Evolutionary conservation across 2,888 invertebrate species (phyloP), one percentile per base, ranked within the genome.

Genomic region (Plebejus anna): DNA sequence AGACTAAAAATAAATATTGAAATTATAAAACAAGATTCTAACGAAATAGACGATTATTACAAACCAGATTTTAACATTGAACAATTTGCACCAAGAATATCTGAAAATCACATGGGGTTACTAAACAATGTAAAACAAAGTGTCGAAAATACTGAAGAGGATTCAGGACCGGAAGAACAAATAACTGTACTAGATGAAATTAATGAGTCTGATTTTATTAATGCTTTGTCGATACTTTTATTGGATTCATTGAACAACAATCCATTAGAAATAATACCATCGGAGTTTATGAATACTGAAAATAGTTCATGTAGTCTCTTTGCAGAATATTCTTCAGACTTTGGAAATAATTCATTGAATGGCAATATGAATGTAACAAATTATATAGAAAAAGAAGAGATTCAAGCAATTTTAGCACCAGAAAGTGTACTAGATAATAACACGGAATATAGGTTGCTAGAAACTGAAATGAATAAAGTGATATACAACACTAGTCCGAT

Each of bases 1-100:
- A 55, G 57, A 28, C 70, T 78, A 13, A 76, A 78, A 75, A 78
- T 78, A 59, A 76, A 78, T 75, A 71, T 78, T 57, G 78, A 78
- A 70, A 70, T 78, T n/a, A 57, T 59, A 32, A 76, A 78, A 75
- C 57, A 47, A 1, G 47, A 76, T 11, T 73, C 55, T 55, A 28
- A 57, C 3, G 66, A 22, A 66, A 47, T 47, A 42, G 70, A 70
- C 1, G 42, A 76, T 51, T 61, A 7, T 55, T 38, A 73, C 36
- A 59, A 61, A 42, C 38, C 57, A 13, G 61, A 72, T 32, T 13
- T 59, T 11, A 16, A 38, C 42, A 28, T 22, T 42, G 47, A 38
- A 57, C 57, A 22, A 42, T 59, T 72, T 38, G 22, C 42, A 32
- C 57, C 70, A n/a, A 76, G n/a, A 57, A n/a, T 16, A 59, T 38